Base-by-base conservation (phyloP, 2,888 invertebrate species). In the Acanthococcus lagerstroemiae region DNA sequence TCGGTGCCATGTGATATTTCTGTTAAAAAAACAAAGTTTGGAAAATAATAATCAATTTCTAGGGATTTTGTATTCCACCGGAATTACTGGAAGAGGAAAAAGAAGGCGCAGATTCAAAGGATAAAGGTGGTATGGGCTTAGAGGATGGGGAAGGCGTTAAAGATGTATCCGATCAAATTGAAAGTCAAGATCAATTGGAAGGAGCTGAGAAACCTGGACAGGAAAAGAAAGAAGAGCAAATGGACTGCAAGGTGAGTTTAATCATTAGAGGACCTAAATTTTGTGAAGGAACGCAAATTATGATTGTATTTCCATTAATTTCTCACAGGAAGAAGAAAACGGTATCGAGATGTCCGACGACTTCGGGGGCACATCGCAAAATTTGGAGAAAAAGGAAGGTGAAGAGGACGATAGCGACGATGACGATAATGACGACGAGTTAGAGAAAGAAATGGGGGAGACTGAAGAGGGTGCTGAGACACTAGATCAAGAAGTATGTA, bases 401-500 rank as follows among this genome's bases (percentile, higher is more conserved):
- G 79, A 81, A n/a, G 79, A 82, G 58, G 83, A 84, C 4, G 81
- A 85, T 22, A 83, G 83, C 0, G 81, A 86, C 15, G 77, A 80
- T 1, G 79, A 80, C 17, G 81, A 87, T 15, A 84, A 87, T 26
- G 82, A 88, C 69, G 87, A 90, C 21, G 89, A 96, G 71, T 80
- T 88, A 2, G 95, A 96, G 70, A 95, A 96, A 75, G 88, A 96
- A 80, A 95, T 97, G 92, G 97, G 95, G 22, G 93, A 97, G 67
- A 90, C 90, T 0, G 91, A 88, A 69, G 85, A 87, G 72, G 86
- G 84, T n/a, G 87, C 88, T 1, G 90, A 93, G 68, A 86, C 86
- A 77, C 79, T 80, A 71, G 81, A 80, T 72, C 74, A 76, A 69
- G 73, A 79, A 73, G 77, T 77, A 70, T 19, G n/a, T n/a, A n/a